Evolutionary conservation across 2,113 vertebrate species (phyloP).

Genomic region (Spea bombifrons): DNA sequence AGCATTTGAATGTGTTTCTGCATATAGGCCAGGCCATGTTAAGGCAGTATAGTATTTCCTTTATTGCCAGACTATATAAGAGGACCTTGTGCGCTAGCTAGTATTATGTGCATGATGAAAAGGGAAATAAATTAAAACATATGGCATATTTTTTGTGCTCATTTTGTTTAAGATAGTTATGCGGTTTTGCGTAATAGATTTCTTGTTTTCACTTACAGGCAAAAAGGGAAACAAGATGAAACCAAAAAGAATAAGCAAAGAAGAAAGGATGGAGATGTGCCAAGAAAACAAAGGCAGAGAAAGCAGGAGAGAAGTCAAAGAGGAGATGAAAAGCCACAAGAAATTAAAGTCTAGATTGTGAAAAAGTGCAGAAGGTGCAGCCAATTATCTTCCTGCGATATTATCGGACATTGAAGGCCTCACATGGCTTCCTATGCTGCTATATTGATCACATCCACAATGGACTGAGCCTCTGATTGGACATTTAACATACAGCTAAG

Average conservation of each 20-base stretch:
- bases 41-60: no score
- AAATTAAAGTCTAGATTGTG: constrained; percentile 85
- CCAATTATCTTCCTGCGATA: constrained; percentile 63
- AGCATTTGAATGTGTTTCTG: constrained; percentile 10
- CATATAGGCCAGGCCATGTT: no score
- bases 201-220: constrained; percentile 64
- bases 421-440: constrained; percentile 82
- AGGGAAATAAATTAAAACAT: neutral
- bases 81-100: no score
- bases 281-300: constrained; percentile 74
- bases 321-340: constrained; percentile 82
- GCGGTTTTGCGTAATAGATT: constrained; percentile 49
- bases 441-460: constrained; percentile 75
- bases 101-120: neutral
- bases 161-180: neutral
- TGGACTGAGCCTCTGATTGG: constrained; percentile 47
- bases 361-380: constrained; percentile 75
- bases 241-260: constrained; percentile 80
- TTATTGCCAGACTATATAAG: no score
- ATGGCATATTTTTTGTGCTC: neutral
- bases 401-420: constrained; percentile 73
- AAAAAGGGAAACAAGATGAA: constrained; percentile 73
- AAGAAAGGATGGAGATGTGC: constrained; percentile 75
- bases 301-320: constrained; percentile 71
- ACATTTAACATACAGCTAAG: constrained; percentile 63